phyloP scores from a whole-genome alignment of 2,888 invertebrate species.

The Lasioglossum villosulum region DNA sequence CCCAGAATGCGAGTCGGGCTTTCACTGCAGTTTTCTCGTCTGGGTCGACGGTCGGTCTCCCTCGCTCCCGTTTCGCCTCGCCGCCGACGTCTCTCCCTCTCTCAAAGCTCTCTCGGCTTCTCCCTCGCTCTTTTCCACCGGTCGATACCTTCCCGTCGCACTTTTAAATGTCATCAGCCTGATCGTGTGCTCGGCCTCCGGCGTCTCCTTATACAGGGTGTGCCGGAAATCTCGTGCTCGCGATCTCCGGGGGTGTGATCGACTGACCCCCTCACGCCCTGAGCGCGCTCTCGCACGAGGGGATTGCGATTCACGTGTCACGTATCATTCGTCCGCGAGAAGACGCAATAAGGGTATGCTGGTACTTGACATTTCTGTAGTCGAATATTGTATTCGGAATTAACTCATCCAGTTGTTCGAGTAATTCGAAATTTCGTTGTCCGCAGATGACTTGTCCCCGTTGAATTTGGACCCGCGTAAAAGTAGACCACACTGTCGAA shows the following conservation, averaged over 20 bases:
- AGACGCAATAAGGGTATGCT: not conserved
- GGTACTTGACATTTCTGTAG: not conserved
- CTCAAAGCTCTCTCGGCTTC: conserved; percentile 22
- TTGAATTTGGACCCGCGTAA: not conserved
- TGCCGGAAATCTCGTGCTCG: conserved; percentile 29
- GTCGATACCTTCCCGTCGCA: conserved; percentile 74
- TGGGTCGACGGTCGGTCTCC: conserved; percentile 74
- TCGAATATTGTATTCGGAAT: not conserved
- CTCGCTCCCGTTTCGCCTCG: conserved; percentile 45
- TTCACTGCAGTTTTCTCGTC: conserved; percentile 82
- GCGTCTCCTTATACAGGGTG: conserved; percentile 61
- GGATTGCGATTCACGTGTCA: not conserved
- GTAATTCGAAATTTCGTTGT: not conserved
- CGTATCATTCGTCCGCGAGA: not conserved
- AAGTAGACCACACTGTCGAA: not conserved
- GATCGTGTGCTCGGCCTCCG: conserved; percentile 65
- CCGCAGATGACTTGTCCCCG: not conserved
- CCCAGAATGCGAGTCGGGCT: conserved; percentile 81
- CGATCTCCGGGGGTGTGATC: not conserved
- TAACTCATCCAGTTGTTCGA: not conserved
- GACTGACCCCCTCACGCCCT: not conserved
- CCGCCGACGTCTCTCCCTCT: conserved; percentile 35
- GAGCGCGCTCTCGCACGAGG: not conserved
- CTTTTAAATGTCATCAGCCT: conserved; percentile 77
- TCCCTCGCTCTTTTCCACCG: conserved; percentile 60